Conservation (phyloP, 2,888 invertebrate species). For the Chrysotoxum bicinctum region DNA sequence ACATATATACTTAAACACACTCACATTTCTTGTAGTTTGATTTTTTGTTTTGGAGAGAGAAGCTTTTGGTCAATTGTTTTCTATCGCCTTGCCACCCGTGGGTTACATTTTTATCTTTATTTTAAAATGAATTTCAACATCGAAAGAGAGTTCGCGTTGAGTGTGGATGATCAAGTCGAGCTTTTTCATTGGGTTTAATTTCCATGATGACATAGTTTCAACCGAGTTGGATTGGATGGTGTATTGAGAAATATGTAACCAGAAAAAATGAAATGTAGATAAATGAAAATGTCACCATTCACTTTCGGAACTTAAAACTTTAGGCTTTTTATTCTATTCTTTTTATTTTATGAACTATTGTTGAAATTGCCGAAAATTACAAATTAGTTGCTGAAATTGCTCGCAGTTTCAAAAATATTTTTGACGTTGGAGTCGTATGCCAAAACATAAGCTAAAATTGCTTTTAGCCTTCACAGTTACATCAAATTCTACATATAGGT, state of each 20-base stretch:
- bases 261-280: not conserved
- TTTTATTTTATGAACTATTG: no score
- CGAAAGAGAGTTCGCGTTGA: slow-evolving; percentile 14
- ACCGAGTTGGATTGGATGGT: not conserved
- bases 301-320: no score
- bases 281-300: no score
- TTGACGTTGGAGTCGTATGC: no score
- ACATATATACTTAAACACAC: not conserved
- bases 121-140: slow-evolving; percentile 23
- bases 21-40: not conserved
- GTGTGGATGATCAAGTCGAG: slow-evolving; percentile 7
- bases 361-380: no score
- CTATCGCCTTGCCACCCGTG: not conserved
- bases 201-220: slow-evolving; percentile 21
- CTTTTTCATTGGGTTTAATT: slow-evolving; percentile 1
- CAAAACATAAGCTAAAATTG: no score
- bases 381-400: no score
- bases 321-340: no score
- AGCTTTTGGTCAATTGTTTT: slow-evolving; percentile 36
- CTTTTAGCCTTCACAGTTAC: no score
- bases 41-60: not conserved
- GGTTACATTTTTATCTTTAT: not conserved
- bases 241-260: not conserved
- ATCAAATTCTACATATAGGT: no score
- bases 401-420: no score